Evolutionary conservation across 1,140 invertebrate species (phyloP), one percentile per base, ranked within the genome.

Genomic region (Leptinotarsa defecta): DNA sequence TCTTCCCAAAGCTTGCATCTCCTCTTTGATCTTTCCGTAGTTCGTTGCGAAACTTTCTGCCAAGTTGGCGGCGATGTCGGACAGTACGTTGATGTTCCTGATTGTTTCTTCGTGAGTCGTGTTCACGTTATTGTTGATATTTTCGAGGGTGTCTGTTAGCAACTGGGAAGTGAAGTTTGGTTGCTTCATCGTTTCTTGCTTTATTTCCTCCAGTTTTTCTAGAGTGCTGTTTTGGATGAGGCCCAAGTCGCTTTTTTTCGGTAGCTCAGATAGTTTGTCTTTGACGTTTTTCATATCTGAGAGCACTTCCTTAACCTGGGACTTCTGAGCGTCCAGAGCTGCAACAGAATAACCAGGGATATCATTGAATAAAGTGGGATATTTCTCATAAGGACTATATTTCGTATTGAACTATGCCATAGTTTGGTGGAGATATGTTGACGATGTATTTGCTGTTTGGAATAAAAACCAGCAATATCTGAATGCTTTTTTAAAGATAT

Each of bases 1-100:
- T 82, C 94, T 94, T 8, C 89, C 87, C 52, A 96, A 83, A 3
- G 86, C 84, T 77, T 85, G 79, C 76, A 91, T 87, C 84, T 91
- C 90, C 11, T 70, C 67, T 48, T 76, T 74, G 34, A 93, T 80
- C 19, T 89, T 84, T 57, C 87, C 88, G 76, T 89, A 91, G 71
- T 89, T 91, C 69, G 85, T 85, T 6, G 88, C 87, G 69, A 91
- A 86, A 76, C 89, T 87, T 17, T 84, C 85, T 74, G 88, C 89
- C 62, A 90, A 86, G 62, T 84, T 86, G 68, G 89, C 89, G 6
- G 88, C 87, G 79, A 89, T 87, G 0, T 87, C 87, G 74, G 87
- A 86, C 73, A 89, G 83, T 64, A 89, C 87, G 4, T 87, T 87
- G 11, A 91, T 83, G 11, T 84, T 85, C 48, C 86, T 85, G n/a